These are phyloP conservation scores for Panthera uncia DNA, from an alignment of 2,113 vertebrate genomes.

Conservation along the genomic window DNA sequence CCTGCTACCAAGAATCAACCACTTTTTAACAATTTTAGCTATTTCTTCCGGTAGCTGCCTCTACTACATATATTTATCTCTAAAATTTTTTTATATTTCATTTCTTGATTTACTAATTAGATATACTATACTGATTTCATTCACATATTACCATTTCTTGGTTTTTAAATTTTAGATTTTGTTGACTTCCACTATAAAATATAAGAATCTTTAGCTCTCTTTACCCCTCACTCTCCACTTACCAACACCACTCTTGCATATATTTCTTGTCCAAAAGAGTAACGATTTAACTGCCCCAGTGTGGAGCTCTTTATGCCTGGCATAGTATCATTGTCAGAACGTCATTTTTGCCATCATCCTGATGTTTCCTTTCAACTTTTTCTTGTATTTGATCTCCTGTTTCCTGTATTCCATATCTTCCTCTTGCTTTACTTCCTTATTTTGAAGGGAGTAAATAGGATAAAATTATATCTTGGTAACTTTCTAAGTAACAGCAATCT, in stretches of 20 bases:
- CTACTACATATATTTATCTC: background rate
- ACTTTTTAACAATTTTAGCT: background rate
- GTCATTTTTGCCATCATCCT: background rate
- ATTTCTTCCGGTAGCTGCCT: background rate
- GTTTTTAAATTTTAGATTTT: background rate
- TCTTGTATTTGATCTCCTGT: background rate
- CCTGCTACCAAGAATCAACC: background rate
- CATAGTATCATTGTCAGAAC: background rate
- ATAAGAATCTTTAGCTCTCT: background rate
- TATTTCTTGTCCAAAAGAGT: background rate
- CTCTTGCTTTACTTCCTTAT: background rate
- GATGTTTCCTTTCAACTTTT: background rate
- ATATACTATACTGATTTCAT: background rate
- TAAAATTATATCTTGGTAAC: background rate
- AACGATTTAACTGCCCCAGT: background rate
- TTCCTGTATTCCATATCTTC: background rate
- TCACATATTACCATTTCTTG: background rate
- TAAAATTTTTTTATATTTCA: background rate
- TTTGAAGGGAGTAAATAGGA: background rate
- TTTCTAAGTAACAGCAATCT: constrained; percentile 18
- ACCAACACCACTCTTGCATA: background rate
- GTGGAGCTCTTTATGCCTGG: background rate
- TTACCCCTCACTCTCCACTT: background rate
- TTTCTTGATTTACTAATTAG: background rate
- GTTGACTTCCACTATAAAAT: background rate